Percentiles rank a stretch among this genome's conserved stretches.
phyloP scores from a whole-genome alignment of 2,888 invertebrate species.

The Heliconius aoede region DNA sequence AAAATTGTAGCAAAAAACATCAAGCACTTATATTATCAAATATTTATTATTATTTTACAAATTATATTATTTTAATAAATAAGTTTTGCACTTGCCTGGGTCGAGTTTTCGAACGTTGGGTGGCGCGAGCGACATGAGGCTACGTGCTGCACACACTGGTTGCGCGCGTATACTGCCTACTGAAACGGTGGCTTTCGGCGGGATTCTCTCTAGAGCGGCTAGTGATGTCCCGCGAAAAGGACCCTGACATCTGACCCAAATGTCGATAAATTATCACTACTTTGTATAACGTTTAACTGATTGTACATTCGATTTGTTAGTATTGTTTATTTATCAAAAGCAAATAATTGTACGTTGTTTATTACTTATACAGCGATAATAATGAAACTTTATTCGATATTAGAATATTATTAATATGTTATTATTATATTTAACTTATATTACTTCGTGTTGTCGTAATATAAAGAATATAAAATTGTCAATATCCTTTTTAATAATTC shows the following conservation, averaged over 20 bases:
- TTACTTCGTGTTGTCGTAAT: background rate
- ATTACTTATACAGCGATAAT: background rate
- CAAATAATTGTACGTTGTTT: background rate
- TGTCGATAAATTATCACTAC: slow-evolving; percentile 56
- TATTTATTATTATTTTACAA: background rate
- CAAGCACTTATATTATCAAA: background rate
- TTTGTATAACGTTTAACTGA: background rate
- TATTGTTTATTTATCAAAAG: background rate
- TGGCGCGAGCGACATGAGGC: slow-evolving; percentile 59
- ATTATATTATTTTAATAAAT: too few relatives aligned
- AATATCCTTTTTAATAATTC: background rate
- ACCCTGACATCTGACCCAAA: slow-evolving; percentile 52
- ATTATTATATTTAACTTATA: background rate
- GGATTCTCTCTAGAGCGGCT: slow-evolving; percentile 52
- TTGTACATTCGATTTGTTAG: background rate
- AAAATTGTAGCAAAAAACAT: background rate
- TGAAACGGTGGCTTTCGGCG: slow-evolving; percentile 58
- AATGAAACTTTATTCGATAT: background rate
- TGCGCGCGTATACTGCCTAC: slow-evolving; percentile 67
- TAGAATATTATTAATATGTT: background rate
- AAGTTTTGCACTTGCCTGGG: slow-evolving; percentile 63
- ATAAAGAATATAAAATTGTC: background rate
- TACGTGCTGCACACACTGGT: slow-evolving; percentile 62
- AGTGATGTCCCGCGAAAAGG: slow-evolving; percentile 50
- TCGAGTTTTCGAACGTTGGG: slow-evolving; percentile 55